Percentiles rank a stretch among this genome's conserved stretches.
These are phyloP conservation scores for Heliothis virescens DNA, from an alignment of 1,140 invertebrate species.

Conservation along the genomic window DNA sequence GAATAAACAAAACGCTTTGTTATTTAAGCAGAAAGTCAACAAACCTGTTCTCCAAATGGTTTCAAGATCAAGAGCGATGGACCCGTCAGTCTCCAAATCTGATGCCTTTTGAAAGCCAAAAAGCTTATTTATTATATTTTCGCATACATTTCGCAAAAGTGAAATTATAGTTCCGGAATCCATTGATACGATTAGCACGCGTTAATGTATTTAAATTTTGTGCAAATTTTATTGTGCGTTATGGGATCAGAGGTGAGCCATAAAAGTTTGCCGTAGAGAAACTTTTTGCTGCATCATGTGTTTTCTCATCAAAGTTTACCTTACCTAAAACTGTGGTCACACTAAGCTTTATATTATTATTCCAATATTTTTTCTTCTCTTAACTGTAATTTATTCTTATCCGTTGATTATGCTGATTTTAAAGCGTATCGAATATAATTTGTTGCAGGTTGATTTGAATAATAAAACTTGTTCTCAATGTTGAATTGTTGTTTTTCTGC, in stretches of 20 bases:
- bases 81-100: conserved; percentile 1
- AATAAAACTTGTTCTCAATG: conserved; percentile 1
- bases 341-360: conserved; percentile 2
- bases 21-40: conserved; percentile 8
- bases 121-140: conserved; percentile 30
- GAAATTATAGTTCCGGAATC: conserved; percentile 36
- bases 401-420: conserved; percentile 16
- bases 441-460: conserved; percentile 4
- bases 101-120: conserved; percentile 16
- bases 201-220: conserved; percentile 43
- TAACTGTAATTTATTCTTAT: conserved; percentile 4
- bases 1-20: background rate
- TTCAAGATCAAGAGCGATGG: conserved; percentile 21
- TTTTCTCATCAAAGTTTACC: conserved; percentile 29
- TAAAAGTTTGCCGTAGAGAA: conserved; percentile 24
- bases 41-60: conserved; percentile 15
- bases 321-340: background rate
- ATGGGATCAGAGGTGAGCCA: conserved; percentile 13
- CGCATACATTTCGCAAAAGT: conserved; percentile 37
- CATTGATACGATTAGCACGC: conserved; percentile 20
- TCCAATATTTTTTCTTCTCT: background rate
- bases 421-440: background rate
- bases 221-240: conserved; percentile 34
- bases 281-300: background rate
- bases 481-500: conserved; percentile 16